Evolutionary conservation across 1,140 invertebrate species (phyloP), one percentile per base, ranked within the genome.

Genomic region (Adoxophyes honmai): DNA sequence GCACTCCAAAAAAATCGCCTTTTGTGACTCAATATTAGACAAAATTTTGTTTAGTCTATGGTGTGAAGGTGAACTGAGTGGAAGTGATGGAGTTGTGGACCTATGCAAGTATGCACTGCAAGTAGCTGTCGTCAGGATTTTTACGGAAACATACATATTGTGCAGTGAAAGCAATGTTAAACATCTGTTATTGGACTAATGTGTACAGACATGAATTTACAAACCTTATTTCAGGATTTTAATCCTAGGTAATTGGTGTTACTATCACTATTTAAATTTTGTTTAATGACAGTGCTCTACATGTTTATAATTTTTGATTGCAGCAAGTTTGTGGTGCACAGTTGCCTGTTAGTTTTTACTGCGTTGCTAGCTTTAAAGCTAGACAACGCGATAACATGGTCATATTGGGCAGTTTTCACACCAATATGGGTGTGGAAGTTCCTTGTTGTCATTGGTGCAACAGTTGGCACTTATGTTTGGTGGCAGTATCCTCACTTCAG

Each of bases 341-440:
- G 93, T 61, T 98, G 96, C 88, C 90, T 99, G 63, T 93, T 98
- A 79, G 90, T 96, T 68, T 99, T 99, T 81, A 96, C 96, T 21
- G 92, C 95, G 39, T 89, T 99, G 55, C 95, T 99, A 89, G 94
- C 97, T 7, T 90, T 99, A 66, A 93, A 96, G 63, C 90, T 98
- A 52, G 98, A 99, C 90, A 93, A 94, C 57, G 94, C 92, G 48
- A 95, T 91, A 88, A 91, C 93, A 78, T 98, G 97, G 96, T 98
- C 95, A 59, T 99, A 96, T 80, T 98, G 97, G 96, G 93, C 95
- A 4, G 93, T 99, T 15, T 99, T 99, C 82, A 92, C 94, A 28
- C 98, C 98, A 44, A 93, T 99, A 82, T 99, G 97, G 97, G 93
- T 98, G 62, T 99, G 98, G 98, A 99, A 99, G 86, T 90, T 94